Evolutionary conservation across 2,797 vertebrate species (phyloP), one percentile per base, ranked within the genome.

Genomic region (Fratercula arctica): DNA sequence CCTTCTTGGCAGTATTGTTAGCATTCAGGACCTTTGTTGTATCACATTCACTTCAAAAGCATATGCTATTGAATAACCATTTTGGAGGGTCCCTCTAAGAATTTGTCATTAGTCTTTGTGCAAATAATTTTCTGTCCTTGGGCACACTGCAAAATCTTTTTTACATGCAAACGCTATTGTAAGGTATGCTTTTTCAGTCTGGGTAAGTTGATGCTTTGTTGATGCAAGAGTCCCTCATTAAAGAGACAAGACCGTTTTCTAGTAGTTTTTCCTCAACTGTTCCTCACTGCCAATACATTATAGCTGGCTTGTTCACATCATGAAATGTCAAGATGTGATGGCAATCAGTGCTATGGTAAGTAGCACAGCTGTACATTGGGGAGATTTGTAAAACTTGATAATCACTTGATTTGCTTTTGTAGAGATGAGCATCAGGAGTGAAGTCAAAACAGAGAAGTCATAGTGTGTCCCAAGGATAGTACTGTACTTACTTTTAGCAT

Each of bases 1-100:
- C 81, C 92, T 92, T 93, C 78, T 83, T 63, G 53, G 29, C 15
- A 73, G 51, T 69, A 85, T 92, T 82, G 70, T 91, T 91, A 79
- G 26, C 23, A 79, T 87, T 92, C 74, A 61, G 50, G 8, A 53
- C 48, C 43, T 93, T 95, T 84, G 73, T 85, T 88, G 59, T 63
- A 66, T 51, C 26, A 23, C 46, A 79, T 73, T 86, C 46, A 63
- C 21, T 87, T 89, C 84, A 87, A 39, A 25, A 51, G 5, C 24
- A 17, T 51, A 64, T 35, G 29, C 7, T 60, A 56, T 17, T 86
- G 64, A 86, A 80, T 78, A 89, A 93, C 17, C 19, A 61, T 86
- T 91, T 91, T 35, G 14, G 31, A 83, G 6, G 13, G 15, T 60
- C 23, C 84, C 39, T 77, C 39, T 51, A 73, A 78, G 48, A 89